Evolutionary conservation across 2,113 vertebrate species (phyloP), one percentile per base, ranked within the genome.

Genomic region (Psettodes erumei): DNA sequence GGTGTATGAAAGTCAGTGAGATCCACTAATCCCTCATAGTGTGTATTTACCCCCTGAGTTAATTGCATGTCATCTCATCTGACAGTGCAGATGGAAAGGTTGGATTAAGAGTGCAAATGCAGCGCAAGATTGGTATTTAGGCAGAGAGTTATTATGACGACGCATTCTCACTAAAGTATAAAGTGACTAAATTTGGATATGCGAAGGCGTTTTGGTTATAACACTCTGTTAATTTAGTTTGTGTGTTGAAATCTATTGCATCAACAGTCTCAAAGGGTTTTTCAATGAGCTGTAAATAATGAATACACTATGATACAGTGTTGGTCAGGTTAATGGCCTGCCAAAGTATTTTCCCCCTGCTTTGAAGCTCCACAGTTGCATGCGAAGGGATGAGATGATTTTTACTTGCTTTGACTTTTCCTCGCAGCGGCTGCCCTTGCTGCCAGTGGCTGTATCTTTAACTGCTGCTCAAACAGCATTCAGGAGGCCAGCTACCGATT

Each of bases 31-130:
- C 90, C 83, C 59, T 62, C 25, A 21, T 74, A 43, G n/a, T n/a
- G 69, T 42, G 71, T 65, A 70, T 84, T 89, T 86, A 65, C 71
- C 71, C 55, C 60, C 64, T 8, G 48, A 82, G 81, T 90, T 91
- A 88, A 93, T 90, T 89, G 71, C 63, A 21, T 81, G 74, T 61
- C 77, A 81, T 84, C 81, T 88, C 73, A 84, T 87, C 86, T 72
- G 83, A 72, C 66, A 59, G 19, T 82, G 78, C 86, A 89, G 86
- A 86, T 84, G 75, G 83, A 85, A 81, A 85, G 71, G 83, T 87
- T 81, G 79, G 87, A 93, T 91, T 90, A 85, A 85, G 83, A 89
- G 79, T 85, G 75, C 45, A 30, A 59, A 23, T 64, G 51, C 64
- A 4, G 27, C 8, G 28, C 28, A 42, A 76, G 74, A 71, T 58